Evolutionary conservation across 1,140 invertebrate species (phyloP), one percentile per base, ranked within the genome.

Genomic region (Gryon sp.): DNA sequence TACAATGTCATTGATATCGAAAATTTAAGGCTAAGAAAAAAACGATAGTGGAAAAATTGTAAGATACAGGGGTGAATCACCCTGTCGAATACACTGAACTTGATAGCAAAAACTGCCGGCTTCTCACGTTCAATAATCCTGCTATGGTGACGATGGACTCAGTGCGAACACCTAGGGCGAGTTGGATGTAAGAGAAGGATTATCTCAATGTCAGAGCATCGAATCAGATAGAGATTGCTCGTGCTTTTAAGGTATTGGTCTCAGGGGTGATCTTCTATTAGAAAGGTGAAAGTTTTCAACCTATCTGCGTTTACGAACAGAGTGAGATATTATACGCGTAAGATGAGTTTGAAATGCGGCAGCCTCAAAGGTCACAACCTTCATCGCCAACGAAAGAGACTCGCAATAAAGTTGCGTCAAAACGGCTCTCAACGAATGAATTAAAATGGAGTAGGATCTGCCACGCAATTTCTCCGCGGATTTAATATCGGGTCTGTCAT

Each of bases 181-280:
- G 72, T 60, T 73, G 80, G 74, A 82, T 84, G 84, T 86, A 83
- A 82, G 82, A 84, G 83, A 83, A 80, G 84, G 84, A 84, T 87
- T 87, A 85, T 86, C 80, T 80, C 59, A 77, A 53, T 77, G 76
- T 79, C 66, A 66, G 68, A 50, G 66, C 59, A 78, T 76, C 70
- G 79, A 81, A 83, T 82, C 81, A 81, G 83, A 84, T 83, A 80
- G 82, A 46, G 70, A 68, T 55, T 79, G 78, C 57, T 72, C 62
- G 69, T 60, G 82, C 81, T 83, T 83, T 83, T 82, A 84, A 86
- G 83, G 79, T 86, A 84, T 85, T 86, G 82, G 79, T 78, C 78
- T 78, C 72, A 38, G 45, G 66, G 59, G 72, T 68, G 76, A 75
- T 80, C 63, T 72, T 59, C 40, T 48, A 69, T 69, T 69, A 60